These are phyloP conservation scores for Polypedilum pembai DNA, from an alignment of 1,140 invertebrate genomes.

Conservation along the genomic window DNA sequence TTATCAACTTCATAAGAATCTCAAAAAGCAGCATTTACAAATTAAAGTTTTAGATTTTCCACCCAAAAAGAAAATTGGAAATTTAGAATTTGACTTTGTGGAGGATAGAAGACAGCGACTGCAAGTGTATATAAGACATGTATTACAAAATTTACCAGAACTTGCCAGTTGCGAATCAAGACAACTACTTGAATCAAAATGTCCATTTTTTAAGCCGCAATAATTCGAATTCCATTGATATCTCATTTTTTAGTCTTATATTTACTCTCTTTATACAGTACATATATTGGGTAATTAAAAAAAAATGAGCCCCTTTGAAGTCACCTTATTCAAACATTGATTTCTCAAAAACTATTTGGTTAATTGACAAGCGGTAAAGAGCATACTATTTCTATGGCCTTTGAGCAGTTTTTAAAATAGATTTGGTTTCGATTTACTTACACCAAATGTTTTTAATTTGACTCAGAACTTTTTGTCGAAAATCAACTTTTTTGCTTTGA, in stretches of 20 bases:
- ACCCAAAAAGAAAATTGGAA: conserved; percentile 25
- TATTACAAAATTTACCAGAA: conserved; percentile 10
- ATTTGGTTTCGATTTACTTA: too few relatives aligned
- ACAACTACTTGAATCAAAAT: background rate
- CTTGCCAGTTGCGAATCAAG: background rate
- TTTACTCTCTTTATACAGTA: background rate
- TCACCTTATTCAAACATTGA: too few relatives aligned
- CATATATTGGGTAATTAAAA: too few relatives aligned
- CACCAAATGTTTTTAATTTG: too few relatives aligned
- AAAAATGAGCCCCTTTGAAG: too few relatives aligned
- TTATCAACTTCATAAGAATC: background rate
- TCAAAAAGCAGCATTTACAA: background rate
- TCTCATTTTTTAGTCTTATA: background rate
- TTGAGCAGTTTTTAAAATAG: too few relatives aligned
- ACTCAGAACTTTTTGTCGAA: too few relatives aligned
- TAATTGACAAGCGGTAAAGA: too few relatives aligned
- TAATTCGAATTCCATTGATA: background rate
- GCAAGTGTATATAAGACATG: conserved; percentile 20
- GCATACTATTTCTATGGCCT: too few relatives aligned
- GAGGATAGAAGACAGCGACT: background rate
- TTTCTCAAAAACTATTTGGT: too few relatives aligned
- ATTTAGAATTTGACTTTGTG: conserved; percentile 20
- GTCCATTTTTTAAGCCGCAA: background rate
- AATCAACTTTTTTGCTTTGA: too few relatives aligned
- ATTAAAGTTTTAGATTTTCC: conserved; percentile 22